These are phyloP conservation scores for Anguilla megastoma DNA, from an alignment of 2,797 vertebrate species.

Conservation along the genomic window DNA sequence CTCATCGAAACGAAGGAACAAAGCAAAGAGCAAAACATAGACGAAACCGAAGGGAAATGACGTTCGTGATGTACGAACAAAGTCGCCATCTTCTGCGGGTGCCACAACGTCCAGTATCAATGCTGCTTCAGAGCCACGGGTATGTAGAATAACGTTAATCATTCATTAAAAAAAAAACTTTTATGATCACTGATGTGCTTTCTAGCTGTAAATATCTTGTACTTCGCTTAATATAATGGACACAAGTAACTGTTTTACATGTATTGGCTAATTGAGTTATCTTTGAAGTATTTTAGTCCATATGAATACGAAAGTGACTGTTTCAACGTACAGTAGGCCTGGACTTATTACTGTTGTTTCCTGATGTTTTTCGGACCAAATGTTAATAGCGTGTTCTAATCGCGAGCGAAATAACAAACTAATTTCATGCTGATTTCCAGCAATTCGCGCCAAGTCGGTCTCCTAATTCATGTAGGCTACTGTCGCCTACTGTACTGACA, in stretches of 20 bases:
- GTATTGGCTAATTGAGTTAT: background rate
- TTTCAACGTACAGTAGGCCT: background rate
- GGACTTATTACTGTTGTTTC: background rate
- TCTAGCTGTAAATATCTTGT: background rate
- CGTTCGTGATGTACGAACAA: conserved; percentile 5
- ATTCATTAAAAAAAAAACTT: background rate
- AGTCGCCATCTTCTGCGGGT: conserved; percentile 25
- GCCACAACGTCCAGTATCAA: background rate
- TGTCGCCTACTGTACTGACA: background rate
- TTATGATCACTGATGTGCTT: background rate
- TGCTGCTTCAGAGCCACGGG: background rate
- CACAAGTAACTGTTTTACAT: background rate
- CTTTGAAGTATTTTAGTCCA: background rate
- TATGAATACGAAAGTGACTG: background rate
- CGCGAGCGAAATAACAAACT: background rate
- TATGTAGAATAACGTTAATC: conserved; percentile 11
- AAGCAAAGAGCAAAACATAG: background rate
- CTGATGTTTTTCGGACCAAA: background rate
- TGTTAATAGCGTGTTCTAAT: background rate
- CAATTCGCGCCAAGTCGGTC: background rate
- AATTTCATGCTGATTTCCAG: background rate
- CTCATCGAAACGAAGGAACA: background rate
- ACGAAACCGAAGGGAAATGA: conserved; percentile 16
- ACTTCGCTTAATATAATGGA: background rate
- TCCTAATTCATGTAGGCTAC: background rate